Evolutionary conservation across 1,140 invertebrate genomes (phyloP).

Genomic region (Ditylenchus dipsaci): DNA sequence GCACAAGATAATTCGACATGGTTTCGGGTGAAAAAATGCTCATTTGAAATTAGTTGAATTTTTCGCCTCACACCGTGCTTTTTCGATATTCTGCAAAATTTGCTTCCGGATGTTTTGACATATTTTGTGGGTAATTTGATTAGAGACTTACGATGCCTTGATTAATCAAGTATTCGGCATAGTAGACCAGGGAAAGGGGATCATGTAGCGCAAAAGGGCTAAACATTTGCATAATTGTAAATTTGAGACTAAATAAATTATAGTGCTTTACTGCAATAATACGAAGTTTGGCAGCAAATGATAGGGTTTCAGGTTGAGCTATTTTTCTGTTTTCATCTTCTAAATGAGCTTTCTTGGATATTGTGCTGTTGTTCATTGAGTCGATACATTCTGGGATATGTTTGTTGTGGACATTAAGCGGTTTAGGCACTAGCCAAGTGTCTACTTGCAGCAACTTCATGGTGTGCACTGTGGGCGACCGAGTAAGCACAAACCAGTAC

Average conservation of each 20-base stretch:
- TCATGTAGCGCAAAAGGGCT: conserved; percentile 71
- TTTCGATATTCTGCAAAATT: no score
- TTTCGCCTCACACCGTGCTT: no score
- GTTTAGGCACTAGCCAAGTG: conserved; percentile 41
- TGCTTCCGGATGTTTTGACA: no score
- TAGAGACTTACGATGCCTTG: conserved; percentile 70
- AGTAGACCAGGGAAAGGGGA: conserved; percentile 76
- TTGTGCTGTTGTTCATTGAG: not conserved
- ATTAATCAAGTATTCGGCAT: conserved; percentile 85
- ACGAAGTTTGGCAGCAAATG: conserved; percentile 9
- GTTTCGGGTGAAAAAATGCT: no score
- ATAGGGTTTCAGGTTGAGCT: conserved; percentile 1
- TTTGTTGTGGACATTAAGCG: no score
- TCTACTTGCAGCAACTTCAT: conserved; percentile 12
- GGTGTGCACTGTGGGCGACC: conserved; percentile 20
- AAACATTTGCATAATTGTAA: not conserved
- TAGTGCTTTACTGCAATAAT: not conserved
- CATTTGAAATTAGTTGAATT: no score
- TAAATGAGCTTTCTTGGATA: not conserved
- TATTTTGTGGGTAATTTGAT: not conserved
- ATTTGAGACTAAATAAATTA: no score
- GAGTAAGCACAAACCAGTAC: conserved; percentile 37
- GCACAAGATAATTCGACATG: no score
- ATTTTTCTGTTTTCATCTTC: conserved; percentile 1
- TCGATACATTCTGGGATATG: not conserved